Evolutionary conservation across 2,888 invertebrate species (phyloP).

Genomic region (Acronicta alni): DNA sequence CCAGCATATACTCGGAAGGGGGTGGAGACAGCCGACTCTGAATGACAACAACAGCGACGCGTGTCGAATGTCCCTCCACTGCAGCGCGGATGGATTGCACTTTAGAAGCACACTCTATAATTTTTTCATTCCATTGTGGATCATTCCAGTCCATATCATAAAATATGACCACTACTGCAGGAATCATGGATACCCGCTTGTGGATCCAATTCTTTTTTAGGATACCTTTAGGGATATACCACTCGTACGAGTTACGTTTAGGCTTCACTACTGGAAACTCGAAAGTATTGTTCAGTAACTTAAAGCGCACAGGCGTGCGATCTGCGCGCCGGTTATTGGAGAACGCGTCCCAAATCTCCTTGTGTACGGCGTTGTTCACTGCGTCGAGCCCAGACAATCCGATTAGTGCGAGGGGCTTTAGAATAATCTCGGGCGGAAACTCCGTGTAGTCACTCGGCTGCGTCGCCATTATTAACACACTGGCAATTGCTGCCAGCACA

Average conservation of each 20-base stretch:
- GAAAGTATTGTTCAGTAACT: slow-evolving; percentile 94
- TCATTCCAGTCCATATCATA: slow-evolving; percentile 99
- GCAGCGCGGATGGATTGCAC: slow-evolving; percentile 95
- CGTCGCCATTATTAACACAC: slow-evolving; percentile 82
- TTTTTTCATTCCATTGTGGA: slow-evolving; percentile 97
- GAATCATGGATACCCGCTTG: slow-evolving; percentile 96
- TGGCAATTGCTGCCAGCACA: slow-evolving; percentile 22
- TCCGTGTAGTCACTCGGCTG: slow-evolving; percentile 90
- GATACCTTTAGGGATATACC: slow-evolving; percentile 98
- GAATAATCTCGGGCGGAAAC: slow-evolving; percentile 95
- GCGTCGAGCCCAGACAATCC: slow-evolving; percentile 97
- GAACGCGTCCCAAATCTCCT: slow-evolving; percentile 98
- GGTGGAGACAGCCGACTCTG: slow-evolving; percentile 95
- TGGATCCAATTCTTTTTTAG: slow-evolving; percentile 98
- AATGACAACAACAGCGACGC: slow-evolving; percentile 96
- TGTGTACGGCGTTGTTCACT: slow-evolving; percentile 95
- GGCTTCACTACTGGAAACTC: slow-evolving; percentile 96
- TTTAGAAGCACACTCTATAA: slow-evolving; percentile 97
- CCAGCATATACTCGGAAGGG: slow-evolving; percentile 94
- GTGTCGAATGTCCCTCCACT: slow-evolving; percentile 92
- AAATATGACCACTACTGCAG: slow-evolving; percentile 98
- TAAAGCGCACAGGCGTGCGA: slow-evolving; percentile 95
- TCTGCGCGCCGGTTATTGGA: slow-evolving; percentile 94
- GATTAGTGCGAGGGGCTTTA: slow-evolving; percentile 95
- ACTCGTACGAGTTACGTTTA: slow-evolving; percentile 97